Evolutionary conservation across 2,888 invertebrate genomes (phyloP).

Genomic region (Agrilus cyanescens): DNA sequence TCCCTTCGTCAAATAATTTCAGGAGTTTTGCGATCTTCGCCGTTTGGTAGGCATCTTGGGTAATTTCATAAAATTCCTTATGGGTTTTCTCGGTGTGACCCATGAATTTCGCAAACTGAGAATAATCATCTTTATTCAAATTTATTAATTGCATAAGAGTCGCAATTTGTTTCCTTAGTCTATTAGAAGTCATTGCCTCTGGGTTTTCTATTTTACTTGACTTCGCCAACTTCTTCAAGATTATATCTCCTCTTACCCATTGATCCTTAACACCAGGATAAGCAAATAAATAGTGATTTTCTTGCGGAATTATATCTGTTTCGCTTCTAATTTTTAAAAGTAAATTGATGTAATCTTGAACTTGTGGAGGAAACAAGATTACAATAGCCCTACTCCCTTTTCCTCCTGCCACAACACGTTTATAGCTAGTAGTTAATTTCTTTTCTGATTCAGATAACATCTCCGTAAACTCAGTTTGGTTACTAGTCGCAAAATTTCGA

Average conservation of each 20-base stretch:
- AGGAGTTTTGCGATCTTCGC: constrained; percentile 6
- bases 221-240: constrained; percentile 6
- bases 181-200: constrained; percentile 6
- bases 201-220: constrained; percentile 5
- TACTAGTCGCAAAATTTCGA: constrained; percentile 1
- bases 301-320: constrained; percentile 5
- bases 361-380: constrained; percentile 8
- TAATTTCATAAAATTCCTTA: constrained; percentile 7
- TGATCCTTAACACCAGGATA: constrained; percentile 5
- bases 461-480: constrained; percentile 9
- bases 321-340: constrained; percentile 8
- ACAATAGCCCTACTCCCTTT: constrained; percentile 10
- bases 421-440: constrained; percentile 2
- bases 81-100: constrained; percentile 3
- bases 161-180: too few species aligned
- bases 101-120: constrained; percentile 5
- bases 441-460: constrained; percentile 9
- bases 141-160: constrained; percentile 8
- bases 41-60: constrained; percentile 9
- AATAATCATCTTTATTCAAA: constrained; percentile 2
- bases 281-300: constrained; percentile 11
- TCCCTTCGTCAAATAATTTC: constrained; percentile 6
- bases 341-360: constrained; percentile 7
- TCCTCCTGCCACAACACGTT: constrained; percentile 10
- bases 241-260: constrained; percentile 8